These are phyloP conservation scores for Ceryle rudis DNA, from an alignment of 2,797 vertebrate species.

Conservation along the genomic window DNA sequence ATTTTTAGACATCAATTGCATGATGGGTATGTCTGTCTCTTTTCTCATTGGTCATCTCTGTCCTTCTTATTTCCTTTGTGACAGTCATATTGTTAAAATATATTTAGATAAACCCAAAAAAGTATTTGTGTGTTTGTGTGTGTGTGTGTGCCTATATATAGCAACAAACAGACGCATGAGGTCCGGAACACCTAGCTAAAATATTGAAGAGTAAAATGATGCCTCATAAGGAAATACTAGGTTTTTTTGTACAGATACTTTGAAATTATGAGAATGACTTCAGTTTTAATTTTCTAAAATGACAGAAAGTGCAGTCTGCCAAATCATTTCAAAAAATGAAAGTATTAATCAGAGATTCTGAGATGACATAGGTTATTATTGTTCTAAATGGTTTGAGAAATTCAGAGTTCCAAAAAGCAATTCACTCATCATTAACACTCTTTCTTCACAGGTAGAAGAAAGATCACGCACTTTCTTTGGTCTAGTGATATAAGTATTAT, in stretches of 20 bases:
- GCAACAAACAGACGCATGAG: not conserved
- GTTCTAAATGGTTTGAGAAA: not conserved
- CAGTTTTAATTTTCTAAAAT: slow-evolving; percentile 22
- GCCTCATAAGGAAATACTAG: not conserved
- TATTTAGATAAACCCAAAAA: not conserved
- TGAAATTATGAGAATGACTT: not conserved
- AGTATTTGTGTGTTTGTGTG: not conserved
- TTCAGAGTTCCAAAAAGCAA: not conserved
- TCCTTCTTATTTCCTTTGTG: not conserved
- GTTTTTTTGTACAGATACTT: not conserved
- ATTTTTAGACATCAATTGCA: not conserved
- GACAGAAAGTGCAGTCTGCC: not conserved
- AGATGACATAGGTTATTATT: not conserved
- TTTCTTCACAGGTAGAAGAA: not conserved
- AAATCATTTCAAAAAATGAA: not conserved
- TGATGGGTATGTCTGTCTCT: not conserved
- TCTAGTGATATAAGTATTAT: not conserved
- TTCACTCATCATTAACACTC: not conserved
- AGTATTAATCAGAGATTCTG: not conserved
- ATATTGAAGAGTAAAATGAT: not conserved
- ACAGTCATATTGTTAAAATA: not conserved
- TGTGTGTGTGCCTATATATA: not conserved
- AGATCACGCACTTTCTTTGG: not conserved
- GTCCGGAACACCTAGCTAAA: not conserved
- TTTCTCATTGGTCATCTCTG: not conserved